Evolutionary conservation across 2,113 vertebrate genomes (phyloP), one percentile per base, ranked within the genome.

Genomic region (Phocoena phocoena): DNA sequence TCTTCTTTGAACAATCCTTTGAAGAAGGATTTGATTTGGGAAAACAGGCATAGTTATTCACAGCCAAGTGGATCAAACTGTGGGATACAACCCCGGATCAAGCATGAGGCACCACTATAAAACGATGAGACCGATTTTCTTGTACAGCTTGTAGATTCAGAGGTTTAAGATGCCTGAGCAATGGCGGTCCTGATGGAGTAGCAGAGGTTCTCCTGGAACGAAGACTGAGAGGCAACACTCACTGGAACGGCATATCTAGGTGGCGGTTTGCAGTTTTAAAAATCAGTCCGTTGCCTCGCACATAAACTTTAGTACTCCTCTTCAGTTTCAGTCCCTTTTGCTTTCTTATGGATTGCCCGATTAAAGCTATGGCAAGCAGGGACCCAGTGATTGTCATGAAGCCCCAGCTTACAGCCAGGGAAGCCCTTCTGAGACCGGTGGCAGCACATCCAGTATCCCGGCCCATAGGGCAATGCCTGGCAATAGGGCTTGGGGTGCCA

Each of bases 401-500:
- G 99, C 33, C 99, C 99, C 36, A 99, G 87, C 87, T 99, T 99
- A 90, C 99, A 99, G 90, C 99, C 99, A 0, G 99, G 99, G 33
- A 99, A 98, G 93, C 99, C 99, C 97, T 99, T 99, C 98, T 98
- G 99, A 58, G 99, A 98, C 5, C 98, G 98, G 79, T 99, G 99
- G 95, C 99, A 99, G 97, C 99, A 99, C 99, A 99, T 99, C 99
- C 99, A 99, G 98, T 99, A 99, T 0, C 99, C 99, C 0, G 99
- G 99, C 20, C 99, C 99, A 0, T 99, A 99, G 0, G 99, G 99
- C 96, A 99, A 95, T 0, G 99, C 99, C 98, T 99, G 99, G 97
- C 99, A 99, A 97, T 99, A 99, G 21, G 99, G 99, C 96, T 99
- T 99, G 97, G 99, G 99, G 73, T 99, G 99, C 99, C 99, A 99